Conservation (phyloP, 1,140 invertebrate genomes). For the Apis florea region DNA sequence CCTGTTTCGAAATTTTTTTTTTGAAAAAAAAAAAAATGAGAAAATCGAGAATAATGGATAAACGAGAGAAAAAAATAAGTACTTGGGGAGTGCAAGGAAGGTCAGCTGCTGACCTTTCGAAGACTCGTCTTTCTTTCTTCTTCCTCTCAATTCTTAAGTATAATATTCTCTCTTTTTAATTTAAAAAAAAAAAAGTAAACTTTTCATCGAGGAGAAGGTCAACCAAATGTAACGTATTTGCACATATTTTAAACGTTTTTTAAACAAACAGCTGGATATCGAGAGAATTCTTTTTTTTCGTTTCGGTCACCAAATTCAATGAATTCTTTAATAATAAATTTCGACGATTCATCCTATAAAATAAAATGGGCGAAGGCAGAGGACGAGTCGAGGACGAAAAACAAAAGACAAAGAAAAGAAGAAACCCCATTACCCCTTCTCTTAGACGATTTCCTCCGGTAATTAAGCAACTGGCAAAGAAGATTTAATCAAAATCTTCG, state of each 20-base stretch:
- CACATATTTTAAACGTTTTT: neutral
- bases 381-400: neutral
- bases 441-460: neutral
- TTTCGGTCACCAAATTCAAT: too few relatives aligned
- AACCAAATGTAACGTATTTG: neutral
- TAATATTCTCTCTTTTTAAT: neutral
- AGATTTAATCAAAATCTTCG: slow-evolving; percentile 44
- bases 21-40: neutral
- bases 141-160: neutral
- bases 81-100: slow-evolving; percentile 56
- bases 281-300: too few relatives aligned
- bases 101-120: slow-evolving; percentile 68
- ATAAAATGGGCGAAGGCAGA: too few relatives aligned
- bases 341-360: too few relatives aligned
- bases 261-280: too few relatives aligned
- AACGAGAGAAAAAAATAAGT: slow-evolving; percentile 19
- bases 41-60: neutral
- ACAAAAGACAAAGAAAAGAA: neutral
- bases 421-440: neutral
- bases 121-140: slow-evolving; percentile 23
- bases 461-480: slow-evolving; percentile 15
- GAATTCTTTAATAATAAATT: too few relatives aligned
- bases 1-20: neutral
- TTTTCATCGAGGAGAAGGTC: neutral
- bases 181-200: neutral